Evolutionary conservation across 2,113 vertebrate species (phyloP).

Genomic region (Gyps fulvus): DNA sequence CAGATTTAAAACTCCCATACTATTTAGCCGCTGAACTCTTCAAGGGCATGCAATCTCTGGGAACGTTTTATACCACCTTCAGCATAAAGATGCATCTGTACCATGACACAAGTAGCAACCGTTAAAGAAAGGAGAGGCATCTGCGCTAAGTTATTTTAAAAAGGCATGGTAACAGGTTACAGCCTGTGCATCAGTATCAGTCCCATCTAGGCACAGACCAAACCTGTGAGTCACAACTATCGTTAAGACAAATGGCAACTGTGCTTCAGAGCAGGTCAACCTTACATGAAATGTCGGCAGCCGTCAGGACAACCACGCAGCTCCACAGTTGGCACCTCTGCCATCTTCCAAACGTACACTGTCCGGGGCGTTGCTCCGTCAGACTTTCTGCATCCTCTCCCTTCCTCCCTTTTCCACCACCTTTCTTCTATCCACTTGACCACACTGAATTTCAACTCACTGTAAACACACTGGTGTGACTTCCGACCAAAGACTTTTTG

Average conservation of each 20-base stretch:
- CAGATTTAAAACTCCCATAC: neutral
- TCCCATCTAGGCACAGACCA: neutral
- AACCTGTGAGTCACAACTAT: neutral
- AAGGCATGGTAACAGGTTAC: neutral
- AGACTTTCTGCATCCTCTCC: neutral
- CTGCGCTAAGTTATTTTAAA: neutral
- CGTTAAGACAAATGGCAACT: neutral
- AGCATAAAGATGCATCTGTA: neutral
- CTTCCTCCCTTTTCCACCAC: neutral
- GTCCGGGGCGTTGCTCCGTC: neutral
- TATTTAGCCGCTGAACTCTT: neutral
- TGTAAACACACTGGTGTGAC: neutral
- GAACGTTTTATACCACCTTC: rapidly evolving
- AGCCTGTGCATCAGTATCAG: neutral
- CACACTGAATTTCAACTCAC: neutral
- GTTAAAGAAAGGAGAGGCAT: neutral
- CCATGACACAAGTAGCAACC: neutral
- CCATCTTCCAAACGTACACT: neutral
- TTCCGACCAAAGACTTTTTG: neutral
- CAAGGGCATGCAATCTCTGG: neutral
- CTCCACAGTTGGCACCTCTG: neutral
- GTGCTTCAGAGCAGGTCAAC: neutral
- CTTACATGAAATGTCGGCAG: neutral
- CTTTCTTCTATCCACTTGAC: neutral
- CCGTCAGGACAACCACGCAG: neutral